These are phyloP conservation scores for Crossaster papposus DNA, from an alignment of 53 echinoderm and acorn worm genomes.

Conservation along the genomic window DNA sequence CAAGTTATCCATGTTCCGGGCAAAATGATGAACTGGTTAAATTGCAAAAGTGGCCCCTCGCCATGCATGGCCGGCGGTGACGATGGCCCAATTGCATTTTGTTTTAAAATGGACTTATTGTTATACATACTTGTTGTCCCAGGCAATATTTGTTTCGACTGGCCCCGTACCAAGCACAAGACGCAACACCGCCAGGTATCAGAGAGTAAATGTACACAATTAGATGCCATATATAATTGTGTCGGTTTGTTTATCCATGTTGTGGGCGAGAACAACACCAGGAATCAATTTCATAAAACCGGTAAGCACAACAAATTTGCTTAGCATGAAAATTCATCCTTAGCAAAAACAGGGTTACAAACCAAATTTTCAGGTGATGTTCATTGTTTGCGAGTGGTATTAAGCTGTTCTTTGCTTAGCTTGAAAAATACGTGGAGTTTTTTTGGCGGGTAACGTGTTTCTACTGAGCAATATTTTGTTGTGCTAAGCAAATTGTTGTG, in stretches of 20 bases:
- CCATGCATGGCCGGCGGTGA: background rate
- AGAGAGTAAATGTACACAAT: background rate
- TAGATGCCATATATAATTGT: background rate
- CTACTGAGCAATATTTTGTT: too few relatives aligned
- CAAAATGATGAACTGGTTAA: background rate
- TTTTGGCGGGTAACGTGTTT: too few relatives aligned
- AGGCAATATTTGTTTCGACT: background rate
- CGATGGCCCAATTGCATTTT: background rate
- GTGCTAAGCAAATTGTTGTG: too few relatives aligned
- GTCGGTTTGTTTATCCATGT: background rate
- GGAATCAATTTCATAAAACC: too few relatives aligned
- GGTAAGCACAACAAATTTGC: too few relatives aligned
- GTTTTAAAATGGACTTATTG: background rate
- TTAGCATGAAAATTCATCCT: too few relatives aligned
- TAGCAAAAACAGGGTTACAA: too few relatives aligned
- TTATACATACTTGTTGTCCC: background rate
- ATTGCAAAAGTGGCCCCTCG: slow-evolving; percentile 18
- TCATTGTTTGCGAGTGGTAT: too few relatives aligned
- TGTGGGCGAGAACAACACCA: background rate
- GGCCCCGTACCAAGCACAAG: background rate
- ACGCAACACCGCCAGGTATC: background rate
- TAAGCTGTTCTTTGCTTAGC: too few relatives aligned
- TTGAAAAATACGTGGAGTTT: too few relatives aligned
- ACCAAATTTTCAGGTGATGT: too few relatives aligned
- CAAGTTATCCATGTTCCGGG: slow-evolving; percentile 19